These are phyloP conservation scores for Drosophila triauraria DNA, from an alignment of 1,140 invertebrate genomes.

Conservation along the genomic window DNA sequence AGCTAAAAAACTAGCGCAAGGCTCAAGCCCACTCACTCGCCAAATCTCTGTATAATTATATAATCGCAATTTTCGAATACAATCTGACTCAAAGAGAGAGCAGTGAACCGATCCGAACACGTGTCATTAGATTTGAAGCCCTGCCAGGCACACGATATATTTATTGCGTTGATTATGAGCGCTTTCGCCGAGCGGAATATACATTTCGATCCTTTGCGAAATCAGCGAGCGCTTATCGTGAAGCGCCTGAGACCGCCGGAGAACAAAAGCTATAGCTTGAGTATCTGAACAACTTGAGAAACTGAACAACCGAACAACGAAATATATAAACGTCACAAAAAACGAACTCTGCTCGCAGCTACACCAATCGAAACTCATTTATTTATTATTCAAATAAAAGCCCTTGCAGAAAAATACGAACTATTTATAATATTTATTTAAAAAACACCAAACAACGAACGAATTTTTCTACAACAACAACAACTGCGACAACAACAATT, in stretches of 20 bases:
- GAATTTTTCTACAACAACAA: conserved; percentile 51
- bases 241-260: conserved; percentile 74
- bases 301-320: conserved; percentile 22
- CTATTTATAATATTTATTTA: conserved; percentile 7
- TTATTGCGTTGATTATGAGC: conserved; percentile 68
- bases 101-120: conserved; percentile 25
- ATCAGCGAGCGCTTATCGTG: conserved; percentile 67
- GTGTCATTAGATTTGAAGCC: conserved; percentile 41
- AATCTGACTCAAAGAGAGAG: not conserved
- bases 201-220: conserved; percentile 76
- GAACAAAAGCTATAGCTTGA: conserved; percentile 19
- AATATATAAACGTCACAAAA: conserved; percentile 31
- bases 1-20: conserved; percentile 67
- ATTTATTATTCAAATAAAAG: conserved; percentile 19
- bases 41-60: conserved; percentile 32
- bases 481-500: conserved; percentile 35
- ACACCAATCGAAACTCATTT: conserved; percentile 57
- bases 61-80: conserved; percentile 17
- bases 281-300: not conserved
- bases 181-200: conserved; percentile 54
- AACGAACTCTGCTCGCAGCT: conserved; percentile 53
- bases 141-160: conserved; percentile 31
- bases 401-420: conserved; percentile 52
- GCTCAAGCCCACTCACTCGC: conserved; percentile 36
- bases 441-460: conserved; percentile 66